Evolutionary conservation across 1,140 invertebrate species (phyloP).

Genomic region (Cyclina sinensis): DNA sequence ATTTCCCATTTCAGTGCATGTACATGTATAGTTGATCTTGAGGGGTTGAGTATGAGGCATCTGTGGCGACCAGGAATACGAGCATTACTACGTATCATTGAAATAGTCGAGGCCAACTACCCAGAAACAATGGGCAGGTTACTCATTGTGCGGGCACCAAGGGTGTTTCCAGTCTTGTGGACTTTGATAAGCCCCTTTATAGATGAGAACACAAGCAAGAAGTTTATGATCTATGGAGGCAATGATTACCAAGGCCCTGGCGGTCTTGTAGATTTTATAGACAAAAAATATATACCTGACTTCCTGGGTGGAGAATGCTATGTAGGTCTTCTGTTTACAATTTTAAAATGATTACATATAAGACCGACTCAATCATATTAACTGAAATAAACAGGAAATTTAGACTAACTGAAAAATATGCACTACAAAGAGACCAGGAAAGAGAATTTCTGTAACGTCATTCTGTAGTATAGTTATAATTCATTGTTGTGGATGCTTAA

Average conservation of each 20-base stretch:
- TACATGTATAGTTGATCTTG: constrained; percentile 96
- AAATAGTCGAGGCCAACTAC: constrained; percentile 98
- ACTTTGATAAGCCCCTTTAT: constrained; percentile 98
- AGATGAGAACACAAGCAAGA: constrained; percentile 97
- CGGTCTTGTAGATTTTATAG: constrained; percentile 95
- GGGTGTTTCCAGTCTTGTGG: constrained; percentile 99
- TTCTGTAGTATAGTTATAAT: no score
- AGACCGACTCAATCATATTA: no score
- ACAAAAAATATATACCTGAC: constrained; percentile 95
- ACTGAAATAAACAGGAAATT: no score
- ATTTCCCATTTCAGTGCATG: constrained; percentile 89
- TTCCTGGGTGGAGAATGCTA: constrained; percentile 96
- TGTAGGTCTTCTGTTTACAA: constrained; percentile 90
- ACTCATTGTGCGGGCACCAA: constrained; percentile 85
- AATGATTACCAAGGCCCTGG: constrained; percentile 93
- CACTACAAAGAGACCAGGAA: no score
- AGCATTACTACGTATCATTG: constrained; percentile 96
- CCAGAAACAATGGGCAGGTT: constrained; percentile 96
- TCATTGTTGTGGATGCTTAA: no score
- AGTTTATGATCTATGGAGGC: constrained; percentile 97
- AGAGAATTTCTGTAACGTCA: no score
- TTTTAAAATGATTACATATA: no score
- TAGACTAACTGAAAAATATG: no score
- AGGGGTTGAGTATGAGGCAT: constrained; percentile 98
- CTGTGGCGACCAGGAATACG: constrained; percentile 97